Base-by-base conservation (phyloP, 2,888 invertebrate species). In the Pycnomerus fuliginosus region DNA sequence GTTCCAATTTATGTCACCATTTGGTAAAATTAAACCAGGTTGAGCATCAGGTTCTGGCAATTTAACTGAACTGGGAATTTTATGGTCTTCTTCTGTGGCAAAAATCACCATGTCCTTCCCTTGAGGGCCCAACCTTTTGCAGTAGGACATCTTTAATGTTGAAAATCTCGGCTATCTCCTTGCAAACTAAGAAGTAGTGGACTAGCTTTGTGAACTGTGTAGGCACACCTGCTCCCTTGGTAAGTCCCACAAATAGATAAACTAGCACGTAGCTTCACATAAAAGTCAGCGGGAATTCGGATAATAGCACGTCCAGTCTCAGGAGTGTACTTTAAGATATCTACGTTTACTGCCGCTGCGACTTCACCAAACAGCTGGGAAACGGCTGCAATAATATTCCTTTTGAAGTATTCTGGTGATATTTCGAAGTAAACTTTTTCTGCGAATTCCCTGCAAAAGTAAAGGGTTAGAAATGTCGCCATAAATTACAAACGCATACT, bases 1-100 rank as follows among this genome's bases (percentile, higher is more conserved):
- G 67, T 88, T 88, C 96, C 96, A 97, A 74, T 97, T 97, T 53
- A 97, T 93, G 48, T 87, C 83, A 3, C 96, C 96, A 71, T 86
- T 87, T 1, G 87, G 77, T 42, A 89, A 74, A 53, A 96, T 84
- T 8, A 95, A 75, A 5, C 95, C 94, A 28, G 87, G 84, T 41
- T 85, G 80, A 1, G 85, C 83, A 60, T 85, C 87, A 1, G 85
- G 80, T 58, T 82, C 82, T 1, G 90, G 86, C 52, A 90, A 72
- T 41, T 71, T 67, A 24, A 90, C 79, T 37, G 75, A 80, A 63
- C 89, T 85, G 1, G 92, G 90, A 16, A 73, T 69, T 1, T 82
- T 73, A 65, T 92, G 85, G 68, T 90, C 89, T 65, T 86, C 89
- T 61, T 83, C 83, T 0, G 88, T 79, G 4, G 86, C 88, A 69